phyloP scores from a whole-genome alignment of 2,888 invertebrate genomes.

The Lochmaea capreae region DNA sequence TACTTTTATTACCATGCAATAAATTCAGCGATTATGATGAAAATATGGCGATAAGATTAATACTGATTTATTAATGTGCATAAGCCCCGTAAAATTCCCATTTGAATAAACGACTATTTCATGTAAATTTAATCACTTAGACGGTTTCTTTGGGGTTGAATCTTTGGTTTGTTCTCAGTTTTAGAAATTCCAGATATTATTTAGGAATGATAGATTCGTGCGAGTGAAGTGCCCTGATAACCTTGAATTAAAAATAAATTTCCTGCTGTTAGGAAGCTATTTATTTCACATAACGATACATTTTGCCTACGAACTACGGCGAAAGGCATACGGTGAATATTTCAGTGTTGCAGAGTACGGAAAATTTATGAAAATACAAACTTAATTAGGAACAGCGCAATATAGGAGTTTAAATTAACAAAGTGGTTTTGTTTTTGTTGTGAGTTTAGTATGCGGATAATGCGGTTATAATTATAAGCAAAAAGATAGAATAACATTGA shows the following conservation, averaged over 20 bases:
- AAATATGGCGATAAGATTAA: constrained; percentile 55
- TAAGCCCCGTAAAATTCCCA: constrained; percentile 52
- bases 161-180: constrained; percentile 42
- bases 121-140: constrained; percentile 58
- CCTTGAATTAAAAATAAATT: constrained; percentile 18
- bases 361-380: no score
- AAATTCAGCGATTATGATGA: constrained; percentile 48
- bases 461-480: no score
- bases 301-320: no score
- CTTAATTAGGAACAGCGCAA: no score
- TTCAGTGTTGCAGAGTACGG: no score
- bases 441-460: no score
- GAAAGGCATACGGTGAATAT: no score
- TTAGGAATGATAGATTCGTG: constrained; percentile 16
- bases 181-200: constrained; percentile 25
- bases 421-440: no score
- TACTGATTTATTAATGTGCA: constrained; percentile 52
- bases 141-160: constrained; percentile 49
- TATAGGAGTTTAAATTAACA: no score
- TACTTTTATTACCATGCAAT: constrained; percentile 37
- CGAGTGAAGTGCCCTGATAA: constrained; percentile 16
- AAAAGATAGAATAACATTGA: no score
- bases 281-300: constrained; percentile 2
- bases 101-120: constrained; percentile 54
- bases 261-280: not conserved